Evolutionary conservation across 2,113 vertebrate species (phyloP).

Genomic region (Meles meles): DNA sequence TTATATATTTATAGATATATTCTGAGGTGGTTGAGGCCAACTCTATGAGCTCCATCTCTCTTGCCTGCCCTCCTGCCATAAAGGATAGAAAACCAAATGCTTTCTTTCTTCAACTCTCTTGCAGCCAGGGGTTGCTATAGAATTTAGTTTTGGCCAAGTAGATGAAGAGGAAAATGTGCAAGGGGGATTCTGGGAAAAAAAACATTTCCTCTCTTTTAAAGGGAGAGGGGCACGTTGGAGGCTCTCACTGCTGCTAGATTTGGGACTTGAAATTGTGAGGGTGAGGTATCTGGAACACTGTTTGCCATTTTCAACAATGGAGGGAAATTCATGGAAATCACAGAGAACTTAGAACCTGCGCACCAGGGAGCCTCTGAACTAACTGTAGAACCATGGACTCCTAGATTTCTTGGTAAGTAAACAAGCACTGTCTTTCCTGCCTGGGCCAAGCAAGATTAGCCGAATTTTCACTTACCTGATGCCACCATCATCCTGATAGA

Average conservation of each 20-base stretch:
- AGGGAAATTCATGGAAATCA: not conserved
- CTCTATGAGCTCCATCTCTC: not conserved
- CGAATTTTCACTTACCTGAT: not conserved
- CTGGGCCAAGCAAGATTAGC: not conserved
- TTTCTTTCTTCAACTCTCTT: not conserved
- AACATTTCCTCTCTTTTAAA: not conserved
- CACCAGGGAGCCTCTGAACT: not conserved
- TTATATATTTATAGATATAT: not conserved
- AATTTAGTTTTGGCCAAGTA: not conserved
- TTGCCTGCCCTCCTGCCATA: not conserved
- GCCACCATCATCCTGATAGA: not conserved
- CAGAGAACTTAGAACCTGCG: not conserved
- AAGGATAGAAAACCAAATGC: not conserved
- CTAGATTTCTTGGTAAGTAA: not conserved
- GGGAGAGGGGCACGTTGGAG: not conserved
- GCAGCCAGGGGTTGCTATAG: not conserved
- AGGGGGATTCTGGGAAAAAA: not conserved
- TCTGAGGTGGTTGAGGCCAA: not conserved
- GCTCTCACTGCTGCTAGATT: not conserved
- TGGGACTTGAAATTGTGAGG: not conserved
- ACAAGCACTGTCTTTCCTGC: not conserved
- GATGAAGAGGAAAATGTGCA: not conserved
- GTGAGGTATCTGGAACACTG: not conserved
- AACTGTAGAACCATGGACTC: not conserved
- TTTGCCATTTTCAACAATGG: not conserved